Percentiles rank a stretch among this genome's conserved stretches.
These are phyloP conservation scores for Nyctalus aviator DNA, from an alignment of 2,797 vertebrate genomes.

Conservation along the genomic window DNA sequence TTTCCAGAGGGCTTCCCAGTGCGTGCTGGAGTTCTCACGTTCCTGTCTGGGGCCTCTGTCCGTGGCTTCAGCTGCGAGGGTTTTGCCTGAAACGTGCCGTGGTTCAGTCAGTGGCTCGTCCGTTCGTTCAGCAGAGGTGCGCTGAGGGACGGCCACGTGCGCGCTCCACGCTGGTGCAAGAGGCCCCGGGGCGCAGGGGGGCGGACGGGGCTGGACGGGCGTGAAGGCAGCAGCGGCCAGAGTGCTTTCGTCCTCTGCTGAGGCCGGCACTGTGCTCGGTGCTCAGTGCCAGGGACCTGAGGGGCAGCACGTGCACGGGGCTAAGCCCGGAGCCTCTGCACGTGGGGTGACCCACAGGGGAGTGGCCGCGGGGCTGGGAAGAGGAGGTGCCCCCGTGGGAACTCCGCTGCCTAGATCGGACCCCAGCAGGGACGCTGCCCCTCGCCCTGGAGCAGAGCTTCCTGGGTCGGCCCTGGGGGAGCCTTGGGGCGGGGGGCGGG, in stretches of 20 bases:
- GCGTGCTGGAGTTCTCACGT: too few species aligned
- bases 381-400: neutral
- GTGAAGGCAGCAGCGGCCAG: accelerated
- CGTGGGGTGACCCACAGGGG: neutral
- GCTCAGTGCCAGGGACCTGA: neutral
- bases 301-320: neutral
- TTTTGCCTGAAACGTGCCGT: neutral
- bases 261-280: neutral
- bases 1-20: too few species aligned
- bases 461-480: neutral
- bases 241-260: neutral
- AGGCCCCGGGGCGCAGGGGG: neutral
- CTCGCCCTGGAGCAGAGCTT: neutral
- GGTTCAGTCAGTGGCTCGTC: accelerated
- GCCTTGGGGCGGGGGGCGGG: neutral
- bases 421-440: neutral
- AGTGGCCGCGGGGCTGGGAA: neutral
- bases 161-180: accelerated
- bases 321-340: neutral
- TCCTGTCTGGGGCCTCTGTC: neutral
- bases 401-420: neutral
- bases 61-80: neutral
- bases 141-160: neutral
- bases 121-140: neutral
- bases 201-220: too few species aligned